Evolutionary conservation across 2,797 vertebrate genomes (phyloP).

Genomic region (Falco berigora): DNA sequence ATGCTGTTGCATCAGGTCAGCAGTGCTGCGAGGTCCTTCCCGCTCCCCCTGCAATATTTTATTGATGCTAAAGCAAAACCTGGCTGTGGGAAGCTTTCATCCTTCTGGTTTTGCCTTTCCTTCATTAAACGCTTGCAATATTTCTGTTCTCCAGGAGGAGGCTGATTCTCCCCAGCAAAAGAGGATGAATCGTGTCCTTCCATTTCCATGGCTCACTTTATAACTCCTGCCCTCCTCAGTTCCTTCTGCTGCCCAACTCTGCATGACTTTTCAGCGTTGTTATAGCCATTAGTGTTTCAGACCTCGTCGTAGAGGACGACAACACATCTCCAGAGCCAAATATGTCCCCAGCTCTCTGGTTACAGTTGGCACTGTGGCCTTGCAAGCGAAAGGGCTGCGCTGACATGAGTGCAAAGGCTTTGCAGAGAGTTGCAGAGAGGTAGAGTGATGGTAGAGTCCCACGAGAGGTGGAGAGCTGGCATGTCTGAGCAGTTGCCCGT

Average conservation of each 20-base stretch:
- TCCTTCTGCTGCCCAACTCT: background rate
- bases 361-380: background rate
- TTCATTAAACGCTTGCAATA: background rate
- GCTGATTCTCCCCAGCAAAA: background rate
- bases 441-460: background rate
- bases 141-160: constrained; percentile 28
- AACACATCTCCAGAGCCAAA: background rate
- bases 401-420: background rate
- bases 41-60: background rate
- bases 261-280: accelerated
- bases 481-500: background rate
- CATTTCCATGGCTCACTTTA: background rate
- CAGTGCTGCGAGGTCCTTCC: background rate
- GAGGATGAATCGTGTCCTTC: background rate
- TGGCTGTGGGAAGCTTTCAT: background rate
- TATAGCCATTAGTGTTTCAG: background rate
- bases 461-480: background rate
- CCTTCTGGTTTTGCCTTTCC: background rate
- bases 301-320: accelerated
- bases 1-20: background rate
- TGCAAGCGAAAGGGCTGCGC: background rate
- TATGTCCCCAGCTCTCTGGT: background rate
- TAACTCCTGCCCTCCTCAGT: background rate
- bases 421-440: background rate
- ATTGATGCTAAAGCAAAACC: background rate